Evolutionary conservation across 1,140 invertebrate genomes (phyloP), one percentile per base, ranked within the genome.

Genomic region (Aphaenogaster rudis): DNA sequence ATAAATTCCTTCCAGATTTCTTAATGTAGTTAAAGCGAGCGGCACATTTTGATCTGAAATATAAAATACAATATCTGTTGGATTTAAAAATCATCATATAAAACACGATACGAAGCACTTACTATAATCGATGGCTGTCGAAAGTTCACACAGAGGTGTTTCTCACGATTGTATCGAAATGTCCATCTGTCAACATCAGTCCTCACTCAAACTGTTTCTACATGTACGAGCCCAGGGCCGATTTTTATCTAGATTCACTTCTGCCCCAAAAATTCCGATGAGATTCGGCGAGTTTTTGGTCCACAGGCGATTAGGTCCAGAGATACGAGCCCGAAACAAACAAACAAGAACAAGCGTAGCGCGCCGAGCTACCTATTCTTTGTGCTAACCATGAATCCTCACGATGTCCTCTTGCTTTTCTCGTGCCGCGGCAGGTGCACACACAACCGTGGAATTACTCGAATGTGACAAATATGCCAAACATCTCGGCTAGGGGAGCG

Each of bases 381-480:
- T 72, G 79, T 69, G 88, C 77, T 80, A 77, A 87, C 88, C 85
- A 80, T 86, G 84, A 92, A 90, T 89, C 84, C 86, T 87, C 67
- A 64, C 50, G 86, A 88, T 92, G 87, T 92, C 67, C 74, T 88
- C 63, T 87, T 57, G 80, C 79, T 66, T 42, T 80, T 90, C 86
- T 86, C 69, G 63, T 87, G 85, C 85, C 81, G 85, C 72, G 82
- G 92, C 94, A 95, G 94, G 94, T 94, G 94, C 93, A 90, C 84
- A 90, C 86, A 91, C 77, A 80, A 90, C 81, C 86, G 63, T 92
- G 89, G 93, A 94, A 95, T 95, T 94, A 94, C 93, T 94, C 92
- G 93, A 93, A 94, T 95, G 94, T 94, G 94, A 95, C 94, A 95
- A 95, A 95, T 95, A 94, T 90, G 94, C 87, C 86, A 93, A 94